Evolutionary conservation across 1,140 invertebrate species (phyloP), one percentile per base, ranked within the genome.

Genomic region (Drosophila dunni): DNA sequence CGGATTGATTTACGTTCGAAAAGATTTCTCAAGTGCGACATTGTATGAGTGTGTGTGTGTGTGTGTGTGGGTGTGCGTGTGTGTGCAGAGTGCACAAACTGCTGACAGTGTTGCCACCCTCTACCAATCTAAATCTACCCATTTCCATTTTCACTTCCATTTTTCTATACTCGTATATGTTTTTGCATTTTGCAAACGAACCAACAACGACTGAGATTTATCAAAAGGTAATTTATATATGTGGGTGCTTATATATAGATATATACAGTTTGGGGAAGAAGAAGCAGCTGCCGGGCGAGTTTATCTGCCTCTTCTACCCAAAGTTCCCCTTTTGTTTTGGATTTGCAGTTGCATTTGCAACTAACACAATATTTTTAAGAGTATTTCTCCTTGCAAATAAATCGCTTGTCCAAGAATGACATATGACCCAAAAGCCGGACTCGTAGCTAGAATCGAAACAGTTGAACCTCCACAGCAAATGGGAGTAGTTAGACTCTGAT

Each of bases 191-290:
- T 50, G 51, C 15, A 7, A 45, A 17, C 42, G 40, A 24, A 11
- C 40, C 42, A 56, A 60, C 50, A 65, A 78, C 74, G 75, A 78
- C 89, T 82, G 73, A 91, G 89, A 91, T 91, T 91, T 91, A 91
- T 91, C 89, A 91, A 91, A 91, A 91, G 89, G 89, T 91, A 91
- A 91, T 91, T 91, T 91, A 91, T 91, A 88, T 80, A 88, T 90
- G 82, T 86, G 82, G 58, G 70, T 76, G 82, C 75, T 86, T 85
- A 86, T 85, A 85, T 78, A 80, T 81, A 79, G 44, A 80, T 73
- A 82, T 75, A 17, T 24, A 29, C 11, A 40, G 8, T 3, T 3
- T 40, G 11, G 5, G 38, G 20, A 13, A 29, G 11, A n/a, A 20
- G 6, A 40, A 24, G 38, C 46, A 57, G 15, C 48, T 42, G 40